Percentiles rank a stretch among this genome's conserved stretches.
Evolutionary conservation across 2,113 vertebrate genomes (phyloP).

Genomic region (Scolopax mira): DNA sequence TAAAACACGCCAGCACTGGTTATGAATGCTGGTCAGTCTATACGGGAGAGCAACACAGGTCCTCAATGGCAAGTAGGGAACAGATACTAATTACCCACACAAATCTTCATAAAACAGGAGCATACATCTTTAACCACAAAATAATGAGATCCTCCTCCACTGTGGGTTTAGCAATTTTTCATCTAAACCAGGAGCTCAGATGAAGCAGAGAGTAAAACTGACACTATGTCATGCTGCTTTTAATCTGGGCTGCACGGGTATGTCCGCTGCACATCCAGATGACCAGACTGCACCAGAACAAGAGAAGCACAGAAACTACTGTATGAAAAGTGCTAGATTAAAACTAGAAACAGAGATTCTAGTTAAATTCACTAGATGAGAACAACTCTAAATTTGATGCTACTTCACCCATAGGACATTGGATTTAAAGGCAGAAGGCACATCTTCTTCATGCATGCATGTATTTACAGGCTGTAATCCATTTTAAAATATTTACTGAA

Average conservation of each 20-base stretch:
- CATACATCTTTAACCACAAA: constrained; percentile 9
- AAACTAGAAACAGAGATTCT: not conserved
- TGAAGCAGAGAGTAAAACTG: not conserved
- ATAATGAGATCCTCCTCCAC: not conserved
- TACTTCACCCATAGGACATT: not conserved
- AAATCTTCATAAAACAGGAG: not conserved
- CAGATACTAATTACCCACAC: not conserved
- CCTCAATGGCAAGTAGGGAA: not conserved
- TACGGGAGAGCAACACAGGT: not conserved
- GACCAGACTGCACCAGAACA: not conserved
- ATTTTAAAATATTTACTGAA: not conserved
- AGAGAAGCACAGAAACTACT: not conserved
- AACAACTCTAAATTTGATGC: not conserved
- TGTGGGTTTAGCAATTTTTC: not conserved
- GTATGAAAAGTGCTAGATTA: not conserved
- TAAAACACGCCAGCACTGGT: rapidly evolving
- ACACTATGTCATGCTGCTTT: not conserved
- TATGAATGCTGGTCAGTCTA: not conserved
- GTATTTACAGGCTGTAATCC: not conserved
- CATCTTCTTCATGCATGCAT: not conserved
- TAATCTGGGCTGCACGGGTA: not conserved
- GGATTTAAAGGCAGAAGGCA: not conserved
- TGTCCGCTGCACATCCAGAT: not conserved
- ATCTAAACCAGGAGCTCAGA: not conserved
- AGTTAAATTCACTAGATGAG: not conserved